Percentiles rank a stretch among this genome's conserved stretches.
Evolutionary conservation across 53 echinoderm and acorn worm genomes (phyloP).

Genomic region (Echinarachnius parma): DNA sequence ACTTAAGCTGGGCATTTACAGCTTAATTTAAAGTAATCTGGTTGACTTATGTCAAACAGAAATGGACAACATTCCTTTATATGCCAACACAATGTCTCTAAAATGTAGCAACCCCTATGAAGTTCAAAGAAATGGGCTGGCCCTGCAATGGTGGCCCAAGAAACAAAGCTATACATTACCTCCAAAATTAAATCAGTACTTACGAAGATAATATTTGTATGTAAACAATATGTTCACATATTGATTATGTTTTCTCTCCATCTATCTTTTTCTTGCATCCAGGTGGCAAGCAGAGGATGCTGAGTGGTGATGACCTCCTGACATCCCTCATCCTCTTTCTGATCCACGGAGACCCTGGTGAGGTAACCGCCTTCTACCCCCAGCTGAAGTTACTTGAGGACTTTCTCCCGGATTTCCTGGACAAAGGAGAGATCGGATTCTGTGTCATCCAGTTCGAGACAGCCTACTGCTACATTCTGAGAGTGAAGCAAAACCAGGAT

Average conservation of each 20-base stretch:
- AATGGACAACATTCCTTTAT: no score
- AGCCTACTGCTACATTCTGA: constrained; percentile 48
- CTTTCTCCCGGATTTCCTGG: constrained; percentile 75
- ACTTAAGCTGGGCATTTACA: no score
- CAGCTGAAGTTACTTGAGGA: constrained; percentile 71
- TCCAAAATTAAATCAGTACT: no score
- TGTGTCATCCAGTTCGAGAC: constrained; percentile 69
- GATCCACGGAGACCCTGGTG: constrained; percentile 67
- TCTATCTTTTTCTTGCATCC: not conserved
- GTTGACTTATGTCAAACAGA: no score
- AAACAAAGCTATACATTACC: no score
- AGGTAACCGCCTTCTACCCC: constrained; percentile 60
- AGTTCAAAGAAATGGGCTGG: no score
- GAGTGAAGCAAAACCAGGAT: constrained; percentile 16
- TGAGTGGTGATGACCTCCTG: constrained; percentile 78
- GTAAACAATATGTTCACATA: not conserved
- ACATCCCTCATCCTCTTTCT: constrained; percentile 77
- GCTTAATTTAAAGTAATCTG: no score
- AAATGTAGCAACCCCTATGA: no score
- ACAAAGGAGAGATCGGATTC: constrained; percentile 76
- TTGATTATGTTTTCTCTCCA: no score
- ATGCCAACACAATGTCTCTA: no score
- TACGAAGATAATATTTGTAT: no score
- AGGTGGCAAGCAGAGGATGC: constrained; percentile 77
- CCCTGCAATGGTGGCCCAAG: not conserved